These are phyloP conservation scores for Pemphigus obesinymphae DNA, from an alignment of 1,140 invertebrate genomes.

Conservation along the genomic window DNA sequence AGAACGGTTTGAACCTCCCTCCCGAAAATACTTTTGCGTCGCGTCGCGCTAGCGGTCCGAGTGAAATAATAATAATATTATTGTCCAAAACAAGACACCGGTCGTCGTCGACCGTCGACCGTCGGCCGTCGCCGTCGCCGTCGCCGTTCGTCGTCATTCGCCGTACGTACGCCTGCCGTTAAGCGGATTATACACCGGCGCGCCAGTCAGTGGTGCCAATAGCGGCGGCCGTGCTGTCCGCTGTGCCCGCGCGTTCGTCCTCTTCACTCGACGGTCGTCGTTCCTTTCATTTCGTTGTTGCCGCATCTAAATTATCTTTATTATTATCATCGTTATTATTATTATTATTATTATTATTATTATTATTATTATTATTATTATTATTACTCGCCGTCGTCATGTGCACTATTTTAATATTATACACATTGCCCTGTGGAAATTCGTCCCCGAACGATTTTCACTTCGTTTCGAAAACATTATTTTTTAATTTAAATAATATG, in stretches of 20 bases:
- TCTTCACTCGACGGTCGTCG: not conserved
- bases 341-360: not conserved
- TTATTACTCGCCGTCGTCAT: too few relatives aligned
- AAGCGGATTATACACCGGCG: slow-evolving; percentile 19
- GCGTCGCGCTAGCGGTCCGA: too few relatives aligned
- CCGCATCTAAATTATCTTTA: too few relatives aligned
- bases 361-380: not conserved
- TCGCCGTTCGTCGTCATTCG: not conserved
- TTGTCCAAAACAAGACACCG: too few relatives aligned
- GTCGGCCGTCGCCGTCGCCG: not conserved
- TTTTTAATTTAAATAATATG: not conserved
- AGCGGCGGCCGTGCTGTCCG: too few relatives aligned
- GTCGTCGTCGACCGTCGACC: too few relatives aligned
- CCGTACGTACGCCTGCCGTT: not conserved
- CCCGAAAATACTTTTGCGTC: too few relatives aligned
- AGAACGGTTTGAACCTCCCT: too few relatives aligned
- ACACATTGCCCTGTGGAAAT: not conserved
- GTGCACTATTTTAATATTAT: too few relatives aligned
- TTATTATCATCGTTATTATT: too few relatives aligned
- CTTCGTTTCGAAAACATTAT: not conserved
- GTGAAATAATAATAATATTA: too few relatives aligned
- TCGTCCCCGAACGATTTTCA: not conserved
- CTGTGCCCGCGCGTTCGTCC: not conserved
- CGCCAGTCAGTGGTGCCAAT: slow-evolving; percentile 30
- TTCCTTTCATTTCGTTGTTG: not conserved